Evolutionary conservation across 2,113 vertebrate species (phyloP).

Genomic region (Myanophis thanlyinensis): DNA sequence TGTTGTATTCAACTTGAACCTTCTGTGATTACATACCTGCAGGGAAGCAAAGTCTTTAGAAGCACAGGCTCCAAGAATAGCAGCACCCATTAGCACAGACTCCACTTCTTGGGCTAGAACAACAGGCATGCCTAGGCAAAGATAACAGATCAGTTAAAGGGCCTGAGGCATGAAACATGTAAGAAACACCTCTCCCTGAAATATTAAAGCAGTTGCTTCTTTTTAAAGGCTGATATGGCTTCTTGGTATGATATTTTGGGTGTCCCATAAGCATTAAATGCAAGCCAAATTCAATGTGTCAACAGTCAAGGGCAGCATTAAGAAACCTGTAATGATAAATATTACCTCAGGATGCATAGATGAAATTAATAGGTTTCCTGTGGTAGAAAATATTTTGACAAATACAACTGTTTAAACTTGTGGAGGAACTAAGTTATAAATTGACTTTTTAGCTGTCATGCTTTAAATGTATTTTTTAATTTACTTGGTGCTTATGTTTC

Average conservation of each 20-base stretch:
- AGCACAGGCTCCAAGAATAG: constrained; percentile 90
- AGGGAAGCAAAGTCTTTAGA: constrained; percentile 85
- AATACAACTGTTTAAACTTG: constrained; percentile 1
- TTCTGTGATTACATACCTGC: constrained; percentile 75
- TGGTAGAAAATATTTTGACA: constrained; percentile 13
- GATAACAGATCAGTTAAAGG: constrained; percentile 52
- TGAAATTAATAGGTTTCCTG: background rate
- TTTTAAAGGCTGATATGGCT: background rate
- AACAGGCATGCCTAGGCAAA: constrained; percentile 82
- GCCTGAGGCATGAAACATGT: background rate
- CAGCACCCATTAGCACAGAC: constrained; percentile 90
- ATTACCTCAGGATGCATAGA: background rate
- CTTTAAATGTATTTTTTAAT: constrained; percentile 13
- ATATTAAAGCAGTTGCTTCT: background rate
- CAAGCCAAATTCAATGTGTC: constrained; percentile 16
- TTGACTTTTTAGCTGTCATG: background rate
- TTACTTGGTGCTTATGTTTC: constrained; percentile 41
- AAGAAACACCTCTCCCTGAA: background rate
- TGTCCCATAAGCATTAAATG: background rate
- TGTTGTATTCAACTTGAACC: background rate
- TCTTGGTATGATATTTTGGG: background rate
- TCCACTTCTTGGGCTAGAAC: constrained; percentile 89
- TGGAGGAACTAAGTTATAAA: constrained; percentile 6
- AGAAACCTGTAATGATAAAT: background rate
- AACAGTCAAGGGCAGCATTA: background rate